Base-by-base conservation (phyloP, 1,140 invertebrate species). In the Formica selysi region DNA sequence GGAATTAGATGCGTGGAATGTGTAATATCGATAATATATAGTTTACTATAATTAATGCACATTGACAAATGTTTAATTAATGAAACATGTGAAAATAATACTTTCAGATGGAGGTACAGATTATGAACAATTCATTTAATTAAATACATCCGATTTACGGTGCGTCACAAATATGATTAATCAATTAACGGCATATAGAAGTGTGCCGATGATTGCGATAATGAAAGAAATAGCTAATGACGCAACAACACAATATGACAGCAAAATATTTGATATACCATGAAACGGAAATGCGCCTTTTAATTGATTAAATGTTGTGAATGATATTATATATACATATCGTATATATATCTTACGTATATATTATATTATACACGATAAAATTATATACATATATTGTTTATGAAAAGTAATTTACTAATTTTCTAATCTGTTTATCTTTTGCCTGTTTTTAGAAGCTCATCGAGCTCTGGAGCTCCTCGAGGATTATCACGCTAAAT, bases 381-480 rank as follows among this genome's bases (percentile, higher is more conserved):
- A 57, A 41, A 71, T 71, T 22, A 59, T 59, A 61, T 61, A 22
- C 22, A 26, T 36, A 19, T 22, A 44, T 22, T 2, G 16, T 73
- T 22, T 19, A 62, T n/a, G 2, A n/a, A 83, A 73, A 61, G 2
- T 26, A 7, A 19, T 19, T 29, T 26, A 19, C 2, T 16, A 19
- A 44, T 36, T 54, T 10, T 3, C 10, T 22, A 65, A 32, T 73
- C 36, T 81, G 29, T 78, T 85, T 89, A 85, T 84, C 70, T 83
- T 76, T 29, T 68, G 51, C 59, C 19, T 71, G 22, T 65, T 76
- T 96, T 57, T 97, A 99, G 99, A 99, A 96, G 99, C 99, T 95
- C 98, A 99, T 95, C 96, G 98, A 95, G 99, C 99, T 86, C 96
- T 99, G 92, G 99, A 99, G 96, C 96, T 99, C 91, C 96, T 99